A percentile compares a stretch with the other conserved stretches of the same genome.
These are phyloP conservation scores for Champsocephalus esox DNA, from an alignment of 2,797 vertebrate genomes.

Conservation along the genomic window DNA sequence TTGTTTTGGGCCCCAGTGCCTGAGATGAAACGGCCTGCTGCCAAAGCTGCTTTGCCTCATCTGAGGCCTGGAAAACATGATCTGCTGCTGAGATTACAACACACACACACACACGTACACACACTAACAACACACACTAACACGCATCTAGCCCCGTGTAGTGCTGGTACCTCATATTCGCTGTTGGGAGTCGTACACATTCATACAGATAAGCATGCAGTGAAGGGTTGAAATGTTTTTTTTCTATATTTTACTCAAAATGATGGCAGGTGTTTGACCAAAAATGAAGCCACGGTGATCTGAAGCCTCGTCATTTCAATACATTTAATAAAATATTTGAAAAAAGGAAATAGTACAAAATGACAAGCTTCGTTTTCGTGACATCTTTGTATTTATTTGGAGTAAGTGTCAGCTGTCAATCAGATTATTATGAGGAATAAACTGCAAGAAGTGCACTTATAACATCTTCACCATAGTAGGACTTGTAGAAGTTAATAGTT, in stretches of 20 bases:
- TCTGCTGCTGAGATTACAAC: conserved; percentile 88
- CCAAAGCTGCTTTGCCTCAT: conserved; percentile 89
- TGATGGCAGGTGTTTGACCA: conserved; percentile 32
- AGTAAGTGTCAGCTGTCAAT: not conserved
- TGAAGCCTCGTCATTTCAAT: not conserved
- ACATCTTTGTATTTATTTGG: not conserved
- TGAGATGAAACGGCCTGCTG: conserved; percentile 88
- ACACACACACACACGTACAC: conserved; percentile 61
- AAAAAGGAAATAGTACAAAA: not conserved
- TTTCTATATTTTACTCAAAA: conserved; percentile 26
- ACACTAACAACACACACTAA: conserved; percentile 37
- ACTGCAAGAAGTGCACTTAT: not conserved
- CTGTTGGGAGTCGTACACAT: conserved; percentile 67
- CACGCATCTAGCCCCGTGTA: conserved; percentile 67
- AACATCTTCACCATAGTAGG: not conserved
- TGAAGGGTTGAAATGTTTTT: conserved; percentile 29
- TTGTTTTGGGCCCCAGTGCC: conserved; percentile 90
- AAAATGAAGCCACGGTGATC: conserved; percentile 18
- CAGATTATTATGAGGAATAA: conserved; percentile 1
- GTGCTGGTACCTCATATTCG: conserved; percentile 58
- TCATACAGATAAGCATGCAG: conserved; percentile 48
- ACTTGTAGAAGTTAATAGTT: not conserved
- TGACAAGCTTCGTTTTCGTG: not conserved
- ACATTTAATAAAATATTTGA: not conserved
- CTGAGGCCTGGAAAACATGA: conserved; percentile 88